phyloP scores from a whole-genome alignment of 2,888 invertebrate species.

The Doris montereyensis region DNA sequence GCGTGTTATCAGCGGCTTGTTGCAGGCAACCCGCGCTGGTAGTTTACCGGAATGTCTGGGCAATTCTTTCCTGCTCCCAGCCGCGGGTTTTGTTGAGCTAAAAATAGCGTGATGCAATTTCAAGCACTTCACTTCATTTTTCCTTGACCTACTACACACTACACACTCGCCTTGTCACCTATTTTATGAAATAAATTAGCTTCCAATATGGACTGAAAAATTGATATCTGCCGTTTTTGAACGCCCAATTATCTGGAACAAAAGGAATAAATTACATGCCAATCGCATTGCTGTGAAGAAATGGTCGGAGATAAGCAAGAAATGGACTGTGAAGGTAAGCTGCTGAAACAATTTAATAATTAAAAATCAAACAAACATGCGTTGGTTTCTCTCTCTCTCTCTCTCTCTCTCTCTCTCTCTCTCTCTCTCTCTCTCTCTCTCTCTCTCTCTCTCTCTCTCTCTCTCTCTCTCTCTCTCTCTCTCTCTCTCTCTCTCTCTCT shows the following conservation, averaged over 20 bases:
- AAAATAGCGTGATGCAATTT: not conserved
- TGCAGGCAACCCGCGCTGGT: not conserved
- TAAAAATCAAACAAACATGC: not conserved
- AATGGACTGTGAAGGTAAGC: not conserved
- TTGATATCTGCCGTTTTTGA: not conserved
- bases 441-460: not conserved
- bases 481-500: too few relatives aligned
- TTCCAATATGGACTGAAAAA: not conserved
- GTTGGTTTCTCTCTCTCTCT: not conserved
- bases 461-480: too few relatives aligned
- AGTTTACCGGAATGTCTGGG: not conserved
- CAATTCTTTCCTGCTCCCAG: not conserved
- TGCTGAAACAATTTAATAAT: not conserved
- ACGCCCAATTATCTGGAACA: not conserved
- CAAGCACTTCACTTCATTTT: not conserved
- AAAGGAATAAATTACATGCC: not conserved
- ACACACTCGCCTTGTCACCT: not conserved
- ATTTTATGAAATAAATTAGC: not conserved
- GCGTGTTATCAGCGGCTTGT: not conserved
- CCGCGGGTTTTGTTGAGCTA: not conserved
- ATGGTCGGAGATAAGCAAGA: not conserved
- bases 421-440: not conserved
- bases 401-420: not conserved
- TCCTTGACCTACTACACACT: not conserved
- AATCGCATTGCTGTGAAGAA: not conserved